Conservation (phyloP, 2,888 invertebrate genomes). For the Lordiphosa andalusiaca region DNA sequence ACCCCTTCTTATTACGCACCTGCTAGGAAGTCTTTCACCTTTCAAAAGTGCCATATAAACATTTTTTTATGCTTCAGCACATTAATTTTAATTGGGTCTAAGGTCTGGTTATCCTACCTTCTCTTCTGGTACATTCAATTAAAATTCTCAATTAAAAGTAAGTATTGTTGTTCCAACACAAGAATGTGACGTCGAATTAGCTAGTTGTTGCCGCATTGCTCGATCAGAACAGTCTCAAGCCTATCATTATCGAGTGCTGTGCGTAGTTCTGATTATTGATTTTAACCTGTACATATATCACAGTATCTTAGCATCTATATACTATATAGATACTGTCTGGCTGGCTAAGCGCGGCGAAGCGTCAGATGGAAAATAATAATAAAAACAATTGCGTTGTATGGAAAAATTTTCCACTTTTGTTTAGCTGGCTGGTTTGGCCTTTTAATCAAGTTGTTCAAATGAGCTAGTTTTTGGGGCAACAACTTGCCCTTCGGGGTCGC, state of each 20-base stretch:
- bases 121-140: neutral
- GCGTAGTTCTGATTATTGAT: conserved; percentile 13
- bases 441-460: conserved; percentile 31
- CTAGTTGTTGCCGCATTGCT: neutral
- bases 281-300: conserved; percentile 4
- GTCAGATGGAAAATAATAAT: conserved; percentile 27
- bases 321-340: conserved; percentile 12
- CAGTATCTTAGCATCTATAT: conserved; percentile 2
- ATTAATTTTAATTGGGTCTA: too few relatives aligned
- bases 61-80: too few relatives aligned
- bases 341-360: conserved; percentile 7
- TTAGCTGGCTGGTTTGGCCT: conserved; percentile 21
- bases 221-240: conserved; percentile 22
- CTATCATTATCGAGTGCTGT: conserved; percentile 12
- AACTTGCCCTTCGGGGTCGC: too few relatives aligned
- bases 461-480: neutral
- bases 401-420: conserved; percentile 47
- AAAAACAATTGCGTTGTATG: conserved; percentile 44
- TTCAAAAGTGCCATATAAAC: too few relatives aligned
- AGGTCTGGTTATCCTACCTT: too few relatives aligned
- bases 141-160: neutral
- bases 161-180: neutral
- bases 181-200: neutral
- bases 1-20: too few relatives aligned
- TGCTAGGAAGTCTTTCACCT: too few relatives aligned